Base-by-base conservation (phyloP, 1,140 invertebrate genomes). In the Drosophila navojoa region DNA sequence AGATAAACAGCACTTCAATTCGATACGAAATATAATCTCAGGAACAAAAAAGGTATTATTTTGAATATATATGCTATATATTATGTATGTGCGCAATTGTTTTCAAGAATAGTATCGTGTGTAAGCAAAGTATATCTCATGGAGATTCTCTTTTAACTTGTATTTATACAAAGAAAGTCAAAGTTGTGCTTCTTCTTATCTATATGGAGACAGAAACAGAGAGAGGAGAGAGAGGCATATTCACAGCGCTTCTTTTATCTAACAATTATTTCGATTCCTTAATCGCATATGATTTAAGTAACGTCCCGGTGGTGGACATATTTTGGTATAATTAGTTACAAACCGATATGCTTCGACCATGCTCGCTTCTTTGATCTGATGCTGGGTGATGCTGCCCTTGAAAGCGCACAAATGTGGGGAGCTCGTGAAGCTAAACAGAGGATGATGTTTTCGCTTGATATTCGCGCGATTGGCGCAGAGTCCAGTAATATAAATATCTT, bases 401-500 rank as follows among this genome's bases (percentile, higher is more conserved):
- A 85, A 81, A 10, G 80, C 78, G 49, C 91, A 92, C 47, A 68
- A 35, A 44, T 79, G 75, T 13, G 68, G 73, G 0, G 79, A 86
- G 54, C 72, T 76, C 1, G 59, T 59, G 44, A 89, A 92, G 32
- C 76, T 90, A 15, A 92, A 92, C 5, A 92, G 77, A 5, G 87
- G 67, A 54, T 91, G 71, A 66, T 92, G 90, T 9, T 71, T 67
- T 0, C 81, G 74, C 15, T 15, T 73, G 3, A 92, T 61, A n/a
- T 79, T 64, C 0, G 86, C 76, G 7, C 60, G 78, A 45, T 86
- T 80, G 0, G 90, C 91, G 57, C 91, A 91, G 4, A 92, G 61
- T 11, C 97, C 97, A 5, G 97, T 98, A 13, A 98, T 94, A 90
- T 95, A 98, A 52, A 98, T 95, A 89, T 98, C 97, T 90, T 98